These are phyloP conservation scores for Stomorhina lunata DNA, from an alignment of 2,888 invertebrate species.

Conservation along the genomic window DNA sequence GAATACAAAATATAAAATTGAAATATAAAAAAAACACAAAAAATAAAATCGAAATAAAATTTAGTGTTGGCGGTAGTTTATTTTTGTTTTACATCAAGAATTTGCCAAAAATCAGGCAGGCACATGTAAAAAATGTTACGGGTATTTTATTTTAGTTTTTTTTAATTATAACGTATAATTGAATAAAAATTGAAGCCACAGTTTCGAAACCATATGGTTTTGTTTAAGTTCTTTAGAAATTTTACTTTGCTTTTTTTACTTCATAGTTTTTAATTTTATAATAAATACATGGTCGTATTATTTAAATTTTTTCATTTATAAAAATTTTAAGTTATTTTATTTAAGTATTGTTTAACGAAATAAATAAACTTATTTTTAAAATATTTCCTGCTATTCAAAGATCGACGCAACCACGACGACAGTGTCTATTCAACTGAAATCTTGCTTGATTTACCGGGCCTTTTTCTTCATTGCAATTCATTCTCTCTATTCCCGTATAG, in stretches of 20 bases:
- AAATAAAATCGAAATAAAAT: not conserved
- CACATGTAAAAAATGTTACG: not conserved
- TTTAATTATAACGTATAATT: not conserved
- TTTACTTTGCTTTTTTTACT: too few species aligned
- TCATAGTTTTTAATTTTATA: too few species aligned
- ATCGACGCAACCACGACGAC: conserved; percentile 72
- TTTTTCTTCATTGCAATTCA: conserved; percentile 71
- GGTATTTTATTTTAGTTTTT: not conserved
- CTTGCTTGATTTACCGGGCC: conserved; percentile 72
- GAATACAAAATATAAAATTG: conserved; percentile 2
- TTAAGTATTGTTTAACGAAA: not conserved
- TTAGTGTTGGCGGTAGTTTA: conserved; percentile 3
- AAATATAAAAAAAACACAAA: not conserved
- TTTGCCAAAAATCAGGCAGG: not conserved
- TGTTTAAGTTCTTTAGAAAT: not conserved
- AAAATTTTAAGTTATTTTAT: not conserved
- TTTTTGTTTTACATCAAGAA: not conserved
- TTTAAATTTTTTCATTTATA: not conserved
- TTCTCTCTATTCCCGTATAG: too few species aligned
- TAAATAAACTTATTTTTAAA: not conserved
- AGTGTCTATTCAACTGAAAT: conserved; percentile 77
- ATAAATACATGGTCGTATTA: too few species aligned
- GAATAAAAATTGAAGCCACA: not conserved
- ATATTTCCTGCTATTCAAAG: not conserved
- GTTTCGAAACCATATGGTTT: not conserved